Percentiles rank a stretch among this genome's conserved stretches.
Conservation (phyloP, 2,113 vertebrate species). For the Natator depressus region DNA sequence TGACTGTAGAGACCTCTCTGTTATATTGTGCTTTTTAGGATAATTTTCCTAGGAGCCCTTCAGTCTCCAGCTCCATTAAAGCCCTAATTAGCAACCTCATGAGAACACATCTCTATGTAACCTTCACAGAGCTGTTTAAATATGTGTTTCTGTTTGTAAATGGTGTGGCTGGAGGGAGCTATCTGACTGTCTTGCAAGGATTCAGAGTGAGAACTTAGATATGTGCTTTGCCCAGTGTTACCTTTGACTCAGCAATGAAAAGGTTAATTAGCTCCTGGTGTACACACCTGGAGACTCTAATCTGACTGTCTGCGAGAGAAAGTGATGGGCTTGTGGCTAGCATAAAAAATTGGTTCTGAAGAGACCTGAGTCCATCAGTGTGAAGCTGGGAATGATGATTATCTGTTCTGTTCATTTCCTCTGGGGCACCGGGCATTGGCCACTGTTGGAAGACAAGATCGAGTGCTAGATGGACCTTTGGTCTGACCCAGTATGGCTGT, state of each 20-base stretch:
- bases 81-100: slow-evolving; percentile 23
- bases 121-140: neutral
- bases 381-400: neutral
- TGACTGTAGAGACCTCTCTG: neutral
- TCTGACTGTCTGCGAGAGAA: neutral
- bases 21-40: neutral
- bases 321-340: neutral
- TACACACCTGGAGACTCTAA: neutral
- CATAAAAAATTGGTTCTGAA: neutral
- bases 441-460: no score
- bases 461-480: no score
- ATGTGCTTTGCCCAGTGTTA: neutral
- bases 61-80: neutral
- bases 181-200: slow-evolving; percentile 3
- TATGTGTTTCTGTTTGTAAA: neutral
- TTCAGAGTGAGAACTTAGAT: neutral
- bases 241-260: fast-evolving
- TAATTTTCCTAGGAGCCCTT: neutral
- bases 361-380: neutral
- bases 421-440: no score
- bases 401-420: no score
- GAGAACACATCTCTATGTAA: neutral
- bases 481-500: no score
- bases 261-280: neutral
- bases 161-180: neutral